Conservation (phyloP, 2,113 vertebrate species). For the Elephantulus edwardii region DNA sequence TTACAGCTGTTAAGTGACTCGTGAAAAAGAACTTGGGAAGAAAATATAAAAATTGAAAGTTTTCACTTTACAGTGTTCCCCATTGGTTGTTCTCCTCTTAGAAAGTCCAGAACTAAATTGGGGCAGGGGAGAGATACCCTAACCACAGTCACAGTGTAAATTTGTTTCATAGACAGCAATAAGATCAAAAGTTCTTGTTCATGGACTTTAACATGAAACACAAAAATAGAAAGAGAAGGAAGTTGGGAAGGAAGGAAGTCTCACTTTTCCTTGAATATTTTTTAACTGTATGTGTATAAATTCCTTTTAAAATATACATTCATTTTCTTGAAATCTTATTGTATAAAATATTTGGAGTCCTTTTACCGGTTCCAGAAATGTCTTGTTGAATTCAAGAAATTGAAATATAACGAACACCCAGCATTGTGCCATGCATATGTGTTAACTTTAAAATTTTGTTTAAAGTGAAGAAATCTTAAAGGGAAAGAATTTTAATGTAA, state of each 20-base stretch:
- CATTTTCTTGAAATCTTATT: not conserved
- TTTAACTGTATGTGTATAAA: not conserved
- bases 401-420: not conserved
- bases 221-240: not conserved
- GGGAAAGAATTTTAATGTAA: not conserved
- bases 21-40: not conserved
- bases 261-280: not conserved
- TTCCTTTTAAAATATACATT: not conserved
- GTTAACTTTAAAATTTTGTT: not conserved
- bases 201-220: conserved; percentile 2
- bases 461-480: not conserved
- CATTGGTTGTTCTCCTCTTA: not conserved
- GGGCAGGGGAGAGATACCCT: not conserved
- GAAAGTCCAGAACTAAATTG: not conserved
- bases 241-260: not conserved
- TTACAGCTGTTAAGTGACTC: not conserved
- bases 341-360: not conserved
- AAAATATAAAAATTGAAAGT: not conserved
- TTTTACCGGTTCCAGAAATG: not conserved
- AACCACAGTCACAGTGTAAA: not conserved
- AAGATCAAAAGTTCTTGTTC: not conserved
- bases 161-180: not conserved
- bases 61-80: not conserved
- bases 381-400: not conserved
- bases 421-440: not conserved